Evolutionary conservation across 2,888 invertebrate genomes (phyloP).

Genomic region (Pyrgus malvae): DNA sequence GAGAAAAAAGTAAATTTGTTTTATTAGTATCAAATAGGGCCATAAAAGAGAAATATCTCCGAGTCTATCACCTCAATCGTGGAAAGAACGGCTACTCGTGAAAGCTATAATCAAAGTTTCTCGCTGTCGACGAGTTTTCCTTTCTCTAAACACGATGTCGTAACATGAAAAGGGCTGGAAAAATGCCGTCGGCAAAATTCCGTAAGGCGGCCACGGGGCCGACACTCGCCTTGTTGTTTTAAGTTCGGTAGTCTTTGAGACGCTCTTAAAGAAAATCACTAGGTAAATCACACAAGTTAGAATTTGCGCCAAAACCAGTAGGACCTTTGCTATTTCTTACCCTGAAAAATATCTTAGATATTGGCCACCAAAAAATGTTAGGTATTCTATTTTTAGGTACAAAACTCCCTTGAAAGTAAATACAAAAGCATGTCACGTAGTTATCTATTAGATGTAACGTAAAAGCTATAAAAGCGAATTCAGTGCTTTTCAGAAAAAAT

Average conservation of each 20-base stretch:
- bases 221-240: conserved; percentile 61
- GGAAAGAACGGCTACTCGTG: conserved; percentile 72
- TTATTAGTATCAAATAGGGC: conserved; percentile 77
- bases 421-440: background rate
- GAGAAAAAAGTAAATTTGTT: conserved; percentile 74
- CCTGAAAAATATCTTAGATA: background rate
- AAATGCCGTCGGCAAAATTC: conserved; percentile 72
- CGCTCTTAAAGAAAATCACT: conserved; percentile 61
- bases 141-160: conserved; percentile 79
- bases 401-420: too few relatives aligned
- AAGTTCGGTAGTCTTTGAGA: conserved; percentile 60
- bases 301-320: background rate
- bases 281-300: conserved; percentile 49
- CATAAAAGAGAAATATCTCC: conserved; percentile 75
- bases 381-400: too few relatives aligned
- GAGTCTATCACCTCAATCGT: conserved; percentile 75
- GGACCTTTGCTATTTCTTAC: too few relatives aligned
- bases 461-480: conserved; percentile 56
- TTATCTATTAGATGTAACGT: conserved; percentile 42
- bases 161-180: conserved; percentile 78
- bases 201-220: conserved; percentile 51
- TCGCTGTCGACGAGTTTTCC: conserved; percentile 75
- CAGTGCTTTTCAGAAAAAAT: conserved; percentile 63
- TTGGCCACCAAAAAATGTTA: too few relatives aligned
- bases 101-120: conserved; percentile 80